These are phyloP conservation scores for Deladenus siricidicola DNA, from an alignment of 2,888 invertebrate species.

Conservation along the genomic window DNA sequence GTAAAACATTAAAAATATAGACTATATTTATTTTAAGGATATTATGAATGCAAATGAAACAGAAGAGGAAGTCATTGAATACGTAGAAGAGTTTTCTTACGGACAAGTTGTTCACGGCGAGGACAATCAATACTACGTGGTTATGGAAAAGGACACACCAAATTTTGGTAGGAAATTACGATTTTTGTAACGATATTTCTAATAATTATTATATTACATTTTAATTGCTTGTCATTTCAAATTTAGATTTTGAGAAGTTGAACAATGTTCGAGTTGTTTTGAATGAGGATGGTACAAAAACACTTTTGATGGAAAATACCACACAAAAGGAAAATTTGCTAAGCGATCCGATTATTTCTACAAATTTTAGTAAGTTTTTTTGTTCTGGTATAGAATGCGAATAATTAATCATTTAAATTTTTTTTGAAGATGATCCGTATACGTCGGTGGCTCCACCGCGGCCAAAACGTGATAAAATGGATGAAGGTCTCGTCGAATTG, in stretches of 20 bases:
- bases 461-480: too few relatives aligned
- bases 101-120: constrained; percentile 29
- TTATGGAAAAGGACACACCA: constrained; percentile 20
- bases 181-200: too few relatives aligned
- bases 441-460: too few relatives aligned
- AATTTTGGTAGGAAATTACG: constrained; percentile 1
- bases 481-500: too few relatives aligned
- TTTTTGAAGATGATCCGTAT: not conserved
- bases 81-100: constrained; percentile 23
- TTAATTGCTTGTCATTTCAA: not conserved
- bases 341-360: too few relatives aligned
- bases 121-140: constrained; percentile 31
- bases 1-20: not conserved
- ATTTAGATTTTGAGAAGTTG: constrained; percentile 22
- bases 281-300: constrained; percentile 24
- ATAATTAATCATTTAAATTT: not conserved
- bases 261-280: constrained; percentile 20
- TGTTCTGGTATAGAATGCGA: not conserved
- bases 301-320: constrained; percentile 19
- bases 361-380: too few relatives aligned
- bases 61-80: constrained; percentile 5
- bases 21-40: not conserved
- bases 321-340: too few relatives aligned
- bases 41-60: not conserved
- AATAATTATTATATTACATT: constrained; percentile 2